Evolutionary conservation across 2,888 invertebrate genomes (phyloP), one percentile per base, ranked within the genome.

Genomic region (Barypeithes pellucidus): DNA sequence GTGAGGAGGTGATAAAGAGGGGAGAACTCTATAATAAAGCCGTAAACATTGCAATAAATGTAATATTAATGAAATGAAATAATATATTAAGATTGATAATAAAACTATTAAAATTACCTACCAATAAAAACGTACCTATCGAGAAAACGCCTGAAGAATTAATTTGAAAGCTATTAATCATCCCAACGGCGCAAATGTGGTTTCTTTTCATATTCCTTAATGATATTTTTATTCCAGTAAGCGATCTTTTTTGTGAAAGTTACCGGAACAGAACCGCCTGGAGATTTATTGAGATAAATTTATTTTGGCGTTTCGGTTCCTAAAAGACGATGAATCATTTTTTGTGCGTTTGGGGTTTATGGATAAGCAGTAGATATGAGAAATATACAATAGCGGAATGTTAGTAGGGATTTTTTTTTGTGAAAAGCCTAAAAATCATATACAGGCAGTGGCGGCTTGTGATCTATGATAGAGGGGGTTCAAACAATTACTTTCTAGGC

Each of bases 251-350:
- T 57, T 57, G 33, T 18, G 54, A 16, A 29, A 16, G 14, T 33
- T 54, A 16, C 16, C 54, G 33, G 54, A 52, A 29, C 24, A 14
- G 52, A 52, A 14, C 52, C 24, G 11, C n/a, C 52, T 14, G 4
- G 52, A 36, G 33, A 57, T 57, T 57, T 57, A 57, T 57, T 33
- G 33, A 52, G 52, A 52, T 24, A n/a, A 14, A 57, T 50, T 47
- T 47, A 47, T 47, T 50, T 50, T 20, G 24, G 22, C 20, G 22
- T 7, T n/a, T 22, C 1, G 5, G n/a, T 7, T n/a, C n/a, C 7
- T 1, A 12, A 50, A 50, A 50, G 24, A 50, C 7, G 24, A 50
- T 50, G 22, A 50, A 50, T 50, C 50, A 50, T 50, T n/a, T 50
- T n/a, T 3, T n/a, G 1, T 20, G 18, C 3, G 24, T 16, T 43